Conservation (phyloP, 2,888 invertebrate species). For the Pandemis corylana region DNA sequence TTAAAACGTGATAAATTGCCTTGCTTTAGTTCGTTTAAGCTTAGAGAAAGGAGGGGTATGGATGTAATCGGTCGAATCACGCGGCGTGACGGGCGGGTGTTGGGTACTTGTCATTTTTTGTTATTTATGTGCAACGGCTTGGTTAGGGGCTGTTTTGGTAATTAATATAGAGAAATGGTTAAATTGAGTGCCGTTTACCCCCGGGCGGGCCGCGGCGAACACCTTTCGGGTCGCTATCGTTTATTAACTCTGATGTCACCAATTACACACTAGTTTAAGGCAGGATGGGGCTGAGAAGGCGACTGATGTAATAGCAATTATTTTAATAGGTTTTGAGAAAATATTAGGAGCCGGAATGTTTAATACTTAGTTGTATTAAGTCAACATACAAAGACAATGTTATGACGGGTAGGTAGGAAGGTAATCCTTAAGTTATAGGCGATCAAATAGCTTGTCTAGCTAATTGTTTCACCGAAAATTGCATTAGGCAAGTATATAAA, state of each 20-base stretch:
- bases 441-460: too few species aligned
- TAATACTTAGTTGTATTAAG: background rate
- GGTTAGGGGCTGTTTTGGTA: constrained; percentile 65
- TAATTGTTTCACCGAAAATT: too few species aligned
- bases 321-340: constrained; percentile 32
- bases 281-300: constrained; percentile 26
- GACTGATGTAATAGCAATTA: constrained; percentile 35
- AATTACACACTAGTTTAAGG: constrained; percentile 48
- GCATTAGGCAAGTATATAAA: too few species aligned
- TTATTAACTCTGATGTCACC: constrained; percentile 61
- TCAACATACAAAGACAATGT: background rate
- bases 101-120: constrained; percentile 65
- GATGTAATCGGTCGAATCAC: constrained; percentile 69
- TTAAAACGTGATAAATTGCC: constrained; percentile 72
- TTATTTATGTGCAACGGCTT: constrained; percentile 69
- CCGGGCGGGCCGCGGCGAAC: constrained; percentile 60
- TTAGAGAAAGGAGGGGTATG: constrained; percentile 59
- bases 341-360: constrained; percentile 17
- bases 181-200: constrained; percentile 73
- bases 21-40: constrained; percentile 66
- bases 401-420: too few species aligned
- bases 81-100: constrained; percentile 90
- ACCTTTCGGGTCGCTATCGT: constrained; percentile 63
- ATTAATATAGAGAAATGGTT: constrained; percentile 76
- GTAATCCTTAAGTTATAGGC: too few species aligned